Evolutionary conservation across 2,797 vertebrate species (phyloP).

Genomic region (Melanotaenia boesemani): DNA sequence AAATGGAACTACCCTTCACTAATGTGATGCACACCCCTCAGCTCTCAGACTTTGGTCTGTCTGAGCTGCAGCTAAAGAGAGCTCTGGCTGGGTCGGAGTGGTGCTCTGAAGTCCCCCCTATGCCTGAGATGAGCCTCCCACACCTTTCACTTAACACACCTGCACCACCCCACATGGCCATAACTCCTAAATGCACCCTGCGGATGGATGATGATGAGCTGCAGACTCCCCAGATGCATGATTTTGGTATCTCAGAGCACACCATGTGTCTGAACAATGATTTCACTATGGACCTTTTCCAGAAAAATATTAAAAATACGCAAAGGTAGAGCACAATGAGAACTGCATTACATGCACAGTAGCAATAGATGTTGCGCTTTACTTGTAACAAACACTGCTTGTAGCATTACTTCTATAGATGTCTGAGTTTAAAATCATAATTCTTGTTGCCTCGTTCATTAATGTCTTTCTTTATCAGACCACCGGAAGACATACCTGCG

Average conservation of each 20-base stretch:
- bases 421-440: not conserved
- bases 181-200: conserved; percentile 86
- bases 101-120: conserved; percentile 52
- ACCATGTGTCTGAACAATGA: conserved; percentile 91
- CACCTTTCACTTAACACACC: conserved; percentile 33
- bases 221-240: conserved; percentile 85
- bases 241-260: conserved; percentile 89
- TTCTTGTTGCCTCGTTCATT: not conserved
- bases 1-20: conserved; percentile 25
- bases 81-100: conserved; percentile 52
- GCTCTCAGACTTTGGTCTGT: conserved; percentile 93
- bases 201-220: conserved; percentile 85
- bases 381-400: not conserved
- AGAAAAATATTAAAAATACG: conserved; percentile 75
- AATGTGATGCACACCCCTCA: conserved; percentile 81
- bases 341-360: not conserved
- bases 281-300: conserved; percentile 89
- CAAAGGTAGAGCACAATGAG: conserved; percentile 64
- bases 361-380: conserved; percentile 8
- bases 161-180: conserved; percentile 49
- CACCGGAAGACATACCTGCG: conserved; percentile 14
- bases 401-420: not conserved
- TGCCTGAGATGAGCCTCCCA: conserved; percentile 61
- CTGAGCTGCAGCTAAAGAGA: conserved; percentile 83
- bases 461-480: conserved; percentile 37